phyloP scores from a whole-genome alignment of 2,797 vertebrate species.

The Loriculus beryllinus region DNA sequence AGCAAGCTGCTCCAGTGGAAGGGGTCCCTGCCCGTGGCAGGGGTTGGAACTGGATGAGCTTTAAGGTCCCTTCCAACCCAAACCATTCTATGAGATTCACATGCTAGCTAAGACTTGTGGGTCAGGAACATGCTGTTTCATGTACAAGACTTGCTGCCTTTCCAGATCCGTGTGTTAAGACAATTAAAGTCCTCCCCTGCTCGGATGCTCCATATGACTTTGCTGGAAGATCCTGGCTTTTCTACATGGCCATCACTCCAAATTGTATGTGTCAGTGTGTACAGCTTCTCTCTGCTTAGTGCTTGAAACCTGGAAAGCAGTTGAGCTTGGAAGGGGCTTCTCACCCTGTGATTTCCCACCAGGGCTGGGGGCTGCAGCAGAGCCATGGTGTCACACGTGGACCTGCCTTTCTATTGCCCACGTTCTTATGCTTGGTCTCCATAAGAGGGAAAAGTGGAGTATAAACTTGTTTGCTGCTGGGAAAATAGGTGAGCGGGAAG shows the following conservation, averaged over 20 bases:
- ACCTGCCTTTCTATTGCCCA: neutral
- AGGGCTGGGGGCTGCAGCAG: neutral
- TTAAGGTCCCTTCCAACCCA: neutral
- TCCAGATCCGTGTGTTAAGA: neutral
- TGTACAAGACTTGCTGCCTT: neutral
- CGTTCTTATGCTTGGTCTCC: neutral
- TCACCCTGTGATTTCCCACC: fast-evolving
- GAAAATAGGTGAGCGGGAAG: neutral
- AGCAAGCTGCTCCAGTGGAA: neutral
- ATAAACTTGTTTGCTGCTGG: neutral
- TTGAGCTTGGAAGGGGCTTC: neutral
- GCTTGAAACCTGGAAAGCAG: neutral
- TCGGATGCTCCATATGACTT: neutral
- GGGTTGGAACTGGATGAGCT: neutral
- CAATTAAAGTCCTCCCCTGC: neutral
- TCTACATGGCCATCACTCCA: neutral
- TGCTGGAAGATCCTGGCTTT: neutral
- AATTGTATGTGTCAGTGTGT: fast-evolving
- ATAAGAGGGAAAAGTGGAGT: neutral
- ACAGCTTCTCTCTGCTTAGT: fast-evolving
- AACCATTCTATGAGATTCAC: neutral
- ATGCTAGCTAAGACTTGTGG: neutral
- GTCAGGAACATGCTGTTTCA: neutral
- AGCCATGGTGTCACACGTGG: fast-evolving
- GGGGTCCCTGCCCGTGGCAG: fast-evolving